A percentile compares a stretch with the other conserved stretches of the same genome.
phyloP scores from a whole-genome alignment of 2,797 vertebrate species.

The Uromys caudimaculatus region DNA sequence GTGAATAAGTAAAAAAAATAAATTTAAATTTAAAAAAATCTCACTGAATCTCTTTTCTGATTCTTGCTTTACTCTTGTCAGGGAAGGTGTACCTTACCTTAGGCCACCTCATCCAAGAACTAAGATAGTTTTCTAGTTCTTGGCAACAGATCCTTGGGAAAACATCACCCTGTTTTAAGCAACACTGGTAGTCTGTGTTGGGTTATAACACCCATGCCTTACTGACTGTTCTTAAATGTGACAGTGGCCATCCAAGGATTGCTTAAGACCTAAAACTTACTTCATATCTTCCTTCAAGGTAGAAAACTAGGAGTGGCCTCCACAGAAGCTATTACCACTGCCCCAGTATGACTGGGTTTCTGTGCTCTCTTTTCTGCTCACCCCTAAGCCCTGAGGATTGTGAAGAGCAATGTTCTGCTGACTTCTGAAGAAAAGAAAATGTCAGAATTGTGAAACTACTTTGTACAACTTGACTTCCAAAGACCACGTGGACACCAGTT shows the following conservation, averaged over 20 bases:
- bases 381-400: neutral
- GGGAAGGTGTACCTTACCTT: neutral
- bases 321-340: neutral
- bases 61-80: neutral
- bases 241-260: neutral
- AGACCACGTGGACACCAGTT: neutral
- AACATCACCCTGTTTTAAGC: neutral
- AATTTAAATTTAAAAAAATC: neutral
- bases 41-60: neutral
- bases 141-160: neutral
- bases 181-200: neutral
- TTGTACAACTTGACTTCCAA: neutral
- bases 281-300: neutral
- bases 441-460: neutral
- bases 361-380: neutral
- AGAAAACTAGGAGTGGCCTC: neutral
- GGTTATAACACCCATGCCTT: neutral
- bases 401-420: neutral
- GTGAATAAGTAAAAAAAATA: neutral
- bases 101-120: neutral
- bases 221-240: neutral
- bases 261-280: neutral
- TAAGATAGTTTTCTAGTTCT: neutral
- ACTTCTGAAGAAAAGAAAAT: neutral
- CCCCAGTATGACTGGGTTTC: neutral